Conservation (phyloP, 2,113 vertebrate genomes). For the Nematolebias whitei region DNA sequence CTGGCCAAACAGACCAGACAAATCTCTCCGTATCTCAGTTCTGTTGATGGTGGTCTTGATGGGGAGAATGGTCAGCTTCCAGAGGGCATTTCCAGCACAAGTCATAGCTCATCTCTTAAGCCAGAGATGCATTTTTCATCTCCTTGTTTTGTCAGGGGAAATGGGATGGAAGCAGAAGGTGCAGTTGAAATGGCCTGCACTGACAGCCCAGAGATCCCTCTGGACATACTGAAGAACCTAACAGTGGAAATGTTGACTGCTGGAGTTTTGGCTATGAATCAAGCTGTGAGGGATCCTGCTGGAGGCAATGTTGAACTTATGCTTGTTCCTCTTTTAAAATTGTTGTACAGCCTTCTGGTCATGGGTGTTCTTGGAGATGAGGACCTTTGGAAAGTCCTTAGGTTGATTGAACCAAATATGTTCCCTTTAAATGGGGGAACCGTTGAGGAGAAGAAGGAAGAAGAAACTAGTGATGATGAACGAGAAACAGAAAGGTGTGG, state of each 20-base stretch:
- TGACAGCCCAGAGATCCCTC: slow-evolving; percentile 89
- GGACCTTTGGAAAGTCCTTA: slow-evolving; percentile 85
- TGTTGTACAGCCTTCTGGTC: slow-evolving; percentile 89
- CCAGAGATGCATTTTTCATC: slow-evolving; percentile 86
- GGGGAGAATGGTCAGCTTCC: slow-evolving; percentile 1
- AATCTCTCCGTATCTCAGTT: slow-evolving; percentile 83
- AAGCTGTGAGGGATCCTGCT: slow-evolving; percentile 87
- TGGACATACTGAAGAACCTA: slow-evolving; percentile 87
- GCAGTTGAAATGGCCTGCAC: slow-evolving; percentile 63
- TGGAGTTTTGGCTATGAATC: slow-evolving; percentile 83
- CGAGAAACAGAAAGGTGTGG: slow-evolving; percentile 59
- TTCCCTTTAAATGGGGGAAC: slow-evolving; percentile 71
- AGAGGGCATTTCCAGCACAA: slow-evolving; percentile 59
- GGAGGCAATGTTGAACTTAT: slow-evolving; percentile 91
- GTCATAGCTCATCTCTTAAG: slow-evolving; percentile 86
- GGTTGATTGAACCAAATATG: slow-evolving; percentile 86
- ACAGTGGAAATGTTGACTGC: slow-evolving; percentile 89
- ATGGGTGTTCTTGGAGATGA: slow-evolving; percentile 88
- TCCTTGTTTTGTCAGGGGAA: slow-evolving; percentile 85
- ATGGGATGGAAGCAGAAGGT: slow-evolving; percentile 20
- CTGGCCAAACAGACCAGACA: slow-evolving; percentile 89
- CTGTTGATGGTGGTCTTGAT: neutral
- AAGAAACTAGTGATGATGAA: slow-evolving; percentile 42
- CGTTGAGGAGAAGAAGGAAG: slow-evolving; percentile 24
- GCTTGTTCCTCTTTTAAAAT: slow-evolving; percentile 89